Evolutionary conservation across 37 sponge, comb jelly and placozoan species (phyloP), one percentile per base, ranked within the genome.

Genomic region (Haliclona indistincta): DNA sequence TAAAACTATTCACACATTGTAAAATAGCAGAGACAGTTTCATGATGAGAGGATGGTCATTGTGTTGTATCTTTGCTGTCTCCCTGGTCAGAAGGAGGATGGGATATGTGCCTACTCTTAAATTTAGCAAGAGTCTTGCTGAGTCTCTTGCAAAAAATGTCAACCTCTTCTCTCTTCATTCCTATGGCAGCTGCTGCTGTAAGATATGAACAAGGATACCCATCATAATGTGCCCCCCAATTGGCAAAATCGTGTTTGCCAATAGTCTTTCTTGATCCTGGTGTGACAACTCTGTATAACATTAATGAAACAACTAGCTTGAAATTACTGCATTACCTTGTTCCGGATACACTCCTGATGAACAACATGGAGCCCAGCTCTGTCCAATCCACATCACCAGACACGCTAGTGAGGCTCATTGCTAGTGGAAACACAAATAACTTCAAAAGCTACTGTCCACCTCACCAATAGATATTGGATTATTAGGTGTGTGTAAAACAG

Each of bases 171-270:
- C 52, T 89, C 13, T 43, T 81, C 90, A 94, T 86, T 37, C 99
- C 99, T 58, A 98, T 77, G 43, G 96, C 96, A 43, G 96, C 99
- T 51, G 99, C 96, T 20, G 85, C 95, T 40, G 99, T 98, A 54
- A 98, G 84, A 71, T 98, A 98, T 54, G 96, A 71, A 70, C 52
- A 56, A 7, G 93, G 96, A 72, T 92, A 92, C 0, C 19, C 44
- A 71, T 95, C 60, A 51, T 40, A 71, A 52, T 98, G 99, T 28
- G 94, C 64, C 2, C 99, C 99, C 86, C 88, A 98, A 65, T 90
- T 90, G 15, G 54, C 19, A 52, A 98, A 89, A 15, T 80, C 84
- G 55, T 91, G 77, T 3, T 85, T 66, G 1, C 96, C 99, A 67
- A 98, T 92, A 2, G 80, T 82, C 67, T 93, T 93, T 2, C n/a